Base-by-base conservation (phyloP, 37 sponge, comb jelly and placozoan genomes). In the Geodia barretti region DNA sequence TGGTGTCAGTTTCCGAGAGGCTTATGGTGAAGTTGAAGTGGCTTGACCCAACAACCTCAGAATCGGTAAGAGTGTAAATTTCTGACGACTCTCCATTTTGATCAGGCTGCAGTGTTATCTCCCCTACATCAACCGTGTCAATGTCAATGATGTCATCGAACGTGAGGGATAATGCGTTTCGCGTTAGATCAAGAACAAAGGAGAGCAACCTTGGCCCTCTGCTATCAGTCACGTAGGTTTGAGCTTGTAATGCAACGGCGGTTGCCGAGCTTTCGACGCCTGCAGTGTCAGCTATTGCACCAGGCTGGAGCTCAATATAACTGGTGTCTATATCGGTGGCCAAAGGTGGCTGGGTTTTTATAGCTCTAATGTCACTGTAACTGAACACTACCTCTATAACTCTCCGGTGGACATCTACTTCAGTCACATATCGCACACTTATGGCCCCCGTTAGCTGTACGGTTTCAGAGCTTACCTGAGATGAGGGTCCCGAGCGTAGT, bases 91-190 rank as follows among this genome's bases (percentile, higher is more conserved):
- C 73, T 1, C 78, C 83, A 33, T 1, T 41, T 33, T 33, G 24
- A 41, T 91, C 77, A 5, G 92, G 41, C 74, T 92, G 93, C 23
- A 92, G 64, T 7, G 89, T 85, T 21, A 92, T 76, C 61, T 77
- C 78, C 24, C 23, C 59, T 4, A 85, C 73, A 0, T 39, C 43
- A 25, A 92, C 54, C 8, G 84, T 83, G 42, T 70, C 30, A 3
- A 89, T 83, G 64, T 77, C 41, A 14, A 91, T 81, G 21, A 91
- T 64, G 43, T 95, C 95, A 74, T 85, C 63, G 68, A 90, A 95
- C 0, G 64, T 79, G 17, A 95, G 61, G 31, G n/a, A 36, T 17
- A 95, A 68, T 26, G 86, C 88, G 60, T 78, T 78, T 9, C 85
- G 43, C 24, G 87, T 91, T 38, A 95, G 80, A 73, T 92, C 81